Percentiles rank a stretch among this genome's conserved stretches.
Conservation (phyloP, 2,113 vertebrate genomes). For the Suricata suricatta region DNA sequence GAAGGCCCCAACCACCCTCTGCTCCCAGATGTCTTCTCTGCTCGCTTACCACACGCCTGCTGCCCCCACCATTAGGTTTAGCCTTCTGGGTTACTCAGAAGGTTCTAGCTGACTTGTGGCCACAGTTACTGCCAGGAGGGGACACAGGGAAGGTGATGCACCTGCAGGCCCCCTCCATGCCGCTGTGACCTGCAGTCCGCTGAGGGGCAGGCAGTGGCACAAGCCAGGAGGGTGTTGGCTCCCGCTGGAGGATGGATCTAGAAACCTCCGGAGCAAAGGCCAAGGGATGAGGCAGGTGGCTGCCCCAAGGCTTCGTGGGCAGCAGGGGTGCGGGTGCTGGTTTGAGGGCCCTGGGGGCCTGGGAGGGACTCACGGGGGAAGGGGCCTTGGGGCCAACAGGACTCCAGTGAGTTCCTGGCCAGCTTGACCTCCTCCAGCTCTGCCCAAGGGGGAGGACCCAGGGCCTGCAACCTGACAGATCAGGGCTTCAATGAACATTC, state of each 20-base stretch:
- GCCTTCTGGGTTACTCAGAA: not conserved
- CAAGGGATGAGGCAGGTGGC: not conserved
- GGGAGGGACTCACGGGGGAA: not conserved
- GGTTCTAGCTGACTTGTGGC: not conserved
- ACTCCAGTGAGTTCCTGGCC: not conserved
- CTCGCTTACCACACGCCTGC: not conserved
- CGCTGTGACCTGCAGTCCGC: not conserved
- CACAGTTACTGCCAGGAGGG: not conserved
- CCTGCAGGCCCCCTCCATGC: no score
- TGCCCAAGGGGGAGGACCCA: no score
- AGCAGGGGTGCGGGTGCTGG: not conserved
- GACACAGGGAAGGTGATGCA: not conserved
- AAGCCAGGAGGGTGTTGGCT: not conserved
- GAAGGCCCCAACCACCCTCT: not conserved
- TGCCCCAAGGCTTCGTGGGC: not conserved
- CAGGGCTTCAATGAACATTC: no score
- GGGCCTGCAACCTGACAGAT: not conserved
- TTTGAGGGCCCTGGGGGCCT: not conserved
- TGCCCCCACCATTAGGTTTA: not conserved
- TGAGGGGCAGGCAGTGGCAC: fast-evolving
- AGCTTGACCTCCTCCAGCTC: not conserved
- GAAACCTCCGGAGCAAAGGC: not conserved
- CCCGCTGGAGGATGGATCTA: not conserved
- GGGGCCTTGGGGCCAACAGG: not conserved
- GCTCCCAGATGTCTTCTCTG: not conserved